phyloP scores from a whole-genome alignment of 2,797 vertebrate species.

The Spatula clypeata region DNA sequence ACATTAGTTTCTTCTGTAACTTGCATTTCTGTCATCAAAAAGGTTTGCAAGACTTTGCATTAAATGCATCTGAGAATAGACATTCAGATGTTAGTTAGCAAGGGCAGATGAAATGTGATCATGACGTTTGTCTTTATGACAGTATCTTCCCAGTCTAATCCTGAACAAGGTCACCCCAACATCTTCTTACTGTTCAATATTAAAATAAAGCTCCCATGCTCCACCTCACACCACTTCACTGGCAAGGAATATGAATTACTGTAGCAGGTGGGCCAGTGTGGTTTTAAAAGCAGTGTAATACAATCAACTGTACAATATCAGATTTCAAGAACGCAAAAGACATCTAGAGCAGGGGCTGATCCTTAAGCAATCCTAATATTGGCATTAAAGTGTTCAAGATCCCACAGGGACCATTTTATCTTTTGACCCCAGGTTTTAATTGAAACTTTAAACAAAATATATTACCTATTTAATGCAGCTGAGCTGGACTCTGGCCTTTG shows the following conservation, averaged over 20 bases:
- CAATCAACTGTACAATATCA: conserved; percentile 83
- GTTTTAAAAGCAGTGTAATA: conserved; percentile 86
- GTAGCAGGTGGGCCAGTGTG: conserved; percentile 84
- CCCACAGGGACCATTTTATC: conserved; percentile 80
- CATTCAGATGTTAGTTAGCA: background rate
- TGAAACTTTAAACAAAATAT: conserved; percentile 88
- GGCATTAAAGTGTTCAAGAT: conserved; percentile 80
- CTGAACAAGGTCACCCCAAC: background rate
- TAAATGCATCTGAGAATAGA: background rate
- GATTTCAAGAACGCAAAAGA: conserved; percentile 83
- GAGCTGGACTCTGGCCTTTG: conserved; percentile 77
- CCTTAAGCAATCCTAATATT: conserved; percentile 78
- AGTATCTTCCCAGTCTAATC: background rate
- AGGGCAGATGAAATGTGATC: background rate
- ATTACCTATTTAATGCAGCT: conserved; percentile 83
- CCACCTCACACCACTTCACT: conserved; percentile 74
- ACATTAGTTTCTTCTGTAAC: background rate
- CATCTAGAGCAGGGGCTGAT: conserved; percentile 79
- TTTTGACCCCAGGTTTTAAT: conserved; percentile 82
- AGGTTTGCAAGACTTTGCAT: background rate
- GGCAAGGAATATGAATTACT: conserved; percentile 81
- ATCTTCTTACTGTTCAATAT: conserved; percentile 52
- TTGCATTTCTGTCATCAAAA: background rate
- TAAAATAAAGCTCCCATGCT: conserved; percentile 59
- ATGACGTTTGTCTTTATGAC: background rate